A percentile compares a stretch with the other conserved stretches of the same genome.
Evolutionary conservation across 2,888 invertebrate species (phyloP).

Genomic region (Macrophya annulata): DNA sequence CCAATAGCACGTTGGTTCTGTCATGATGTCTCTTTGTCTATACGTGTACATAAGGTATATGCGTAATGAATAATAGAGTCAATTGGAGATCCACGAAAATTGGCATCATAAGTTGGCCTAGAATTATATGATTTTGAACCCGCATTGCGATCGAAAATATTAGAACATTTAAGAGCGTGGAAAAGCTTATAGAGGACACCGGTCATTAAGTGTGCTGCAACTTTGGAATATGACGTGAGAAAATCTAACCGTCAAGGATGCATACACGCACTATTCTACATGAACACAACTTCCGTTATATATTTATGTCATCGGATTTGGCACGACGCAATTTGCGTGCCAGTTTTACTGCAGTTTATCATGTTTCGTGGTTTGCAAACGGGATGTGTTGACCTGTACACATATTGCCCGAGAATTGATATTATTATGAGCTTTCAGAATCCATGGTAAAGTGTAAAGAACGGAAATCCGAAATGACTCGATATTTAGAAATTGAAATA

Average conservation of each 20-base stretch:
- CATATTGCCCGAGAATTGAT: not conserved
- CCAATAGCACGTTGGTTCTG: not conserved
- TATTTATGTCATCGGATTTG: not conserved
- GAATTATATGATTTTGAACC: not conserved
- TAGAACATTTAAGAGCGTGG: not conserved
- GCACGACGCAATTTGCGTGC: not conserved
- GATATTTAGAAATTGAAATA: not conserved
- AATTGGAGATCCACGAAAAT: not conserved
- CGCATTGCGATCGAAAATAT: not conserved
- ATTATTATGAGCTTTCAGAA: not conserved
- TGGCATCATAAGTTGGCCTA: not conserved
- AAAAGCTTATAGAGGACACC: not conserved
- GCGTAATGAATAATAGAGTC: constrained; percentile 1
- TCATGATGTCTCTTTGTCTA: constrained; percentile 11
- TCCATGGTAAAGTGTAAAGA: not conserved
- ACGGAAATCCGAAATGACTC: not conserved
- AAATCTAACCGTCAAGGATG: constrained; percentile 9
- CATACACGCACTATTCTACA: not conserved
- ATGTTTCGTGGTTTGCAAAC: not conserved
- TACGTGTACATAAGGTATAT: constrained; percentile 7
- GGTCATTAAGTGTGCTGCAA: not conserved
- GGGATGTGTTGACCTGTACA: not conserved
- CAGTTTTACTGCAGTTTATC: constrained; percentile 17
- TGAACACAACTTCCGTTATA: constrained; percentile 9
- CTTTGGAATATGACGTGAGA: not conserved